Conservation (phyloP, 2,797 vertebrate genomes). For the Artibeus lituratus region DNA sequence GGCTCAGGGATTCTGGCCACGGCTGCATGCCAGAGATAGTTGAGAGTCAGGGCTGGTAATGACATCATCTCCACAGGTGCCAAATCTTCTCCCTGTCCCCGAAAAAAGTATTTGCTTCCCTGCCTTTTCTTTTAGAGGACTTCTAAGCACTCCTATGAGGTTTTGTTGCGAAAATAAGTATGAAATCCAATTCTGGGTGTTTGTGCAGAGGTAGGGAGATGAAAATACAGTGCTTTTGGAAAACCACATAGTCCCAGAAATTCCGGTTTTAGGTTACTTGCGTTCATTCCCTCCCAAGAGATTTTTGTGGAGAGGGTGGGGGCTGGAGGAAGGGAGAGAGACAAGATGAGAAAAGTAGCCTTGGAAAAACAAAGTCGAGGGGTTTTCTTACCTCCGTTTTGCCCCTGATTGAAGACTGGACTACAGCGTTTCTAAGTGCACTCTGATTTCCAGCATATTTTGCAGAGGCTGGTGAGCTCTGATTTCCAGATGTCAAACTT, state of each 20-base stretch:
- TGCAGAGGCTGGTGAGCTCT: neutral
- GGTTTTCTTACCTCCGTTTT: neutral
- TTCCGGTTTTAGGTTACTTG: conserved; percentile 61
- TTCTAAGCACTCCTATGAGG: neutral
- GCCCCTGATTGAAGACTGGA: neutral
- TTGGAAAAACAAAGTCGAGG: conserved; percentile 17
- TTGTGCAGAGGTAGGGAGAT: neutral
- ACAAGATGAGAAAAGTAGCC: conserved; percentile 39
- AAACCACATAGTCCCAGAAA: conserved; percentile 26
- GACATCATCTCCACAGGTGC: conserved; percentile 53
- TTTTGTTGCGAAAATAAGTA: conserved; percentile 40
- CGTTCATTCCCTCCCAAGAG: conserved; percentile 34
- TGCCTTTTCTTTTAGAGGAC: neutral
- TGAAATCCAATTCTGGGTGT: conserved; percentile 30
- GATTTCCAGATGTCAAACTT: conserved; percentile 5
- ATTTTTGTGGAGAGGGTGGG: neutral
- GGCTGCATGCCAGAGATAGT: conserved; percentile 15
- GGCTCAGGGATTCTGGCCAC: neutral
- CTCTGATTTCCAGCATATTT: neutral
- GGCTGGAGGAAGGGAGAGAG: neutral
- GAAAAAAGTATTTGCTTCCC: neutral
- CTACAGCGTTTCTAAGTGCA: conserved; percentile 3
- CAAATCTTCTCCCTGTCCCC: neutral
- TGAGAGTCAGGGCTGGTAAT: conserved; percentile 29
- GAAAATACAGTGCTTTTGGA: neutral